Evolutionary conservation across 2,113 vertebrate species (phyloP).

Genomic region (Myrmecobius fasciatus): DNA sequence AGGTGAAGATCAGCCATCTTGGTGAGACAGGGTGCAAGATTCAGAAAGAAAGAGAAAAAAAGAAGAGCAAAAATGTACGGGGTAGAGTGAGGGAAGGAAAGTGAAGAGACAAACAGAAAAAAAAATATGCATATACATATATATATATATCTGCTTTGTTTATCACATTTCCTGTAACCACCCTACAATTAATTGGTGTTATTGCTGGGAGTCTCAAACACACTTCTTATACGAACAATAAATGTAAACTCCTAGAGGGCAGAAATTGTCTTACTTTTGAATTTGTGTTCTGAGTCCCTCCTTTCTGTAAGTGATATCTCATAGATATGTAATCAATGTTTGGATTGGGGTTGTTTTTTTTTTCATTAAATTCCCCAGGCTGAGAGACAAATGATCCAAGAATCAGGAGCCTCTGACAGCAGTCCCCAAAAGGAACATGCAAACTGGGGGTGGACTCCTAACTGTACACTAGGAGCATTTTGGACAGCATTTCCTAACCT

Average conservation of each 20-base stretch:
- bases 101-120: neutral
- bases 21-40: neutral
- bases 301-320: neutral
- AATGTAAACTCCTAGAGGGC: neutral
- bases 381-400: neutral
- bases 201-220: too few relatives aligned
- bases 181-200: neutral
- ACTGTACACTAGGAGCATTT: neutral
- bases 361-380: neutral
- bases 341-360: neutral
- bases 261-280: neutral
- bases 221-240: neutral
- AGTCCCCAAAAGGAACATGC: neutral
- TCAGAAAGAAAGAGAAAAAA: neutral
- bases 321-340: neutral
- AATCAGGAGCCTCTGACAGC: neutral
- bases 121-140: too few relatives aligned
- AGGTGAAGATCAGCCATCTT: neutral
- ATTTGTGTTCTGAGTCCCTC: neutral
- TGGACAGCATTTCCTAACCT: neutral
- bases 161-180: neutral
- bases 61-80: too few relatives aligned
- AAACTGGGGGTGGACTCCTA: neutral
- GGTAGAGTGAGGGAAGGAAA: too few relatives aligned
- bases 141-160: neutral